These are phyloP conservation scores for Synergus umbraculus DNA, from an alignment of 2,888 invertebrate genomes.

Conservation along the genomic window DNA sequence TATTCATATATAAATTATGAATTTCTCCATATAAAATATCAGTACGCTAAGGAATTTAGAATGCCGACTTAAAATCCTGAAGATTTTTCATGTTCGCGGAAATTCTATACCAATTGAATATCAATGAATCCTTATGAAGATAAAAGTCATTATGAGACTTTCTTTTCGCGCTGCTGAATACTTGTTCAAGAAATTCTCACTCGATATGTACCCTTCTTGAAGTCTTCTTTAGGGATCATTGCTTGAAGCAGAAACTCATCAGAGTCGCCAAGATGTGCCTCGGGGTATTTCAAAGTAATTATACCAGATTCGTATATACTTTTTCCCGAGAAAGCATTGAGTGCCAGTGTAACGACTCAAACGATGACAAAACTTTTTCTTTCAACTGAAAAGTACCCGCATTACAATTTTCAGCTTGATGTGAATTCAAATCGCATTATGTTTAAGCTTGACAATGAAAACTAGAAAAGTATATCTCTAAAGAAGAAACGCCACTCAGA, in stretches of 20 bases:
- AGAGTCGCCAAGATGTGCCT: conserved; percentile 36
- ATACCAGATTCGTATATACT: conserved; percentile 7
- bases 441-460: not conserved
- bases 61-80: not conserved
- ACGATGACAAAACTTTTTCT: conserved; percentile 28
- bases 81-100: not conserved
- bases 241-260: conserved; percentile 31
- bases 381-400: not conserved
- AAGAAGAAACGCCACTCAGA: not conserved
- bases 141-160: not conserved
- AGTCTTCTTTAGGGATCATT: conserved; percentile 22
- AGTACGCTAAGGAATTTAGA: too few relatives aligned
- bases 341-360: conserved; percentile 37
- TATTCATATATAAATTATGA: too few relatives aligned
- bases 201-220: not conserved
- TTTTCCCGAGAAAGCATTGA: conserved; percentile 5
- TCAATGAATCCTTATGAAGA: not conserved
- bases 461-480: not conserved
- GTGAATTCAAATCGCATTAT: conserved; percentile 5
- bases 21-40: too few relatives aligned
- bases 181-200: not conserved
- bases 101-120: not conserved
- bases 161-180: not conserved
- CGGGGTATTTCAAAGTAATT: conserved; percentile 38
- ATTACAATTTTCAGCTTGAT: conserved; percentile 28